Base-by-base conservation (phyloP, 2,113 vertebrate species). In the Pithys albifrons region DNA sequence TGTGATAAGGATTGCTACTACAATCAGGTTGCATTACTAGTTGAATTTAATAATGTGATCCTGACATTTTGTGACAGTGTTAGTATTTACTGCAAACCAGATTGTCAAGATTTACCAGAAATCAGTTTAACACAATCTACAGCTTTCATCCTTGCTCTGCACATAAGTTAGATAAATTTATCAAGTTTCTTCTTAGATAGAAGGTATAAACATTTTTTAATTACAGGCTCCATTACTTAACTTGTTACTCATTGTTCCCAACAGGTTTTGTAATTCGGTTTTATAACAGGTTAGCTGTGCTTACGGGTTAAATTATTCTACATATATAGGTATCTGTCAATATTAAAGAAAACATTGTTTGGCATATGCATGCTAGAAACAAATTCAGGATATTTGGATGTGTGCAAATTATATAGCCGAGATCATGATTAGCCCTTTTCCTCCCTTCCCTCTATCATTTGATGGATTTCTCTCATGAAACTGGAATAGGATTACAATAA, bases 371-470 rank as follows among this genome's bases (percentile, higher is more conserved):
- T 86, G 83, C 84, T 83, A 76, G n/a, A 93, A 94, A 72, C 51
- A 88, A 89, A 92, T 52, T 20, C 70, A 58, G 59, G 69, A 20
- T 64, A 79, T 91, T 54, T 91, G 74, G 46, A 76, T 48, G 29
- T 85, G 66, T 92, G 82, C 69, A 95, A 95, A 88, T 84, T 33
- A 91, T 46, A 76, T 15, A 74, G 37, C 48, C 0, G 3, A 93
- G 70, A 58, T 93, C 52, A 72, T 29, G 49, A 79, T 66, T 91
- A 97, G 92, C 92, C 92, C 94, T 93, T 93, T 92, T 84, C 65
- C 25, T 92, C 83, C 65, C 35, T 74, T 91, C 15, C 54, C 57
- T 52, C 52, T 29, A 25, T 48, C 49, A 43, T 20, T 17, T 12
- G 20, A 91, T 57, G 25, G 70, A 78, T 78, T 91, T 91, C 55